These are phyloP conservation scores for Scelioninae gen. 2 DNA, from an alignment of 2,888 invertebrate species.

Conservation along the genomic window DNA sequence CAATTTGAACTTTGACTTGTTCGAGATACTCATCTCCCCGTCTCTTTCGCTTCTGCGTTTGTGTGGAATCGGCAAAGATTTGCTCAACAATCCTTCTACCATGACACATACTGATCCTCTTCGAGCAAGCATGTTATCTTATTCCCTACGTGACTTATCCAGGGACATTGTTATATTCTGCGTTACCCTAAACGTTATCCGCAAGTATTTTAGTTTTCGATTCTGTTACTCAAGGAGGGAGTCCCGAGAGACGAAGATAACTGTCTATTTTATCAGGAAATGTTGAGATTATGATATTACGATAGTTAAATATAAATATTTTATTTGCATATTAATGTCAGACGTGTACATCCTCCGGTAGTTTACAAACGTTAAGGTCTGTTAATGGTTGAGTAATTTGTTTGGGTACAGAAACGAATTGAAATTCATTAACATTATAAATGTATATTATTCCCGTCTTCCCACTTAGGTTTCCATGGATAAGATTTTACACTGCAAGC, in stretches of 20 bases:
- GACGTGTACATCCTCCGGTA: not conserved
- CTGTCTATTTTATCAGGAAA: conserved; percentile 54
- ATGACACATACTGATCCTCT: conserved; percentile 63
- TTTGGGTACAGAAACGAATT: too few species aligned
- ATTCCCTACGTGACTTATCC: conserved; percentile 58
- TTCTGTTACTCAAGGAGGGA: conserved; percentile 41
- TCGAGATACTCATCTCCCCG: conserved; percentile 43
- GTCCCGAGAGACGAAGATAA: conserved; percentile 46
- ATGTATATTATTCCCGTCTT: too few species aligned
- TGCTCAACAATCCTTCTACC: conserved; percentile 65
- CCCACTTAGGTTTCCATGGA: too few species aligned
- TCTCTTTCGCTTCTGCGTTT: conserved; percentile 30
- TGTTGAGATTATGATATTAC: conserved; percentile 31
- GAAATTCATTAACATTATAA: too few species aligned
- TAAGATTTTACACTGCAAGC: too few species aligned
- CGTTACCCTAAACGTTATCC: conserved; percentile 59
- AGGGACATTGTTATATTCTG: conserved; percentile 49
- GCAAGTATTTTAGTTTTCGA: conserved; percentile 59
- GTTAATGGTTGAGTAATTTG: too few species aligned
- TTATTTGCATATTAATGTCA: conserved; percentile 22
- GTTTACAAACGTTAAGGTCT: too few species aligned
- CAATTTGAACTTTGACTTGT: conserved; percentile 44
- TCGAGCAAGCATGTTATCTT: conserved; percentile 58
- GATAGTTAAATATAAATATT: conserved; percentile 34
- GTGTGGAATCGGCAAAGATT: conserved; percentile 65